phyloP scores from a whole-genome alignment of 2,113 vertebrate species.

The Daubentonia madagascariensis region DNA sequence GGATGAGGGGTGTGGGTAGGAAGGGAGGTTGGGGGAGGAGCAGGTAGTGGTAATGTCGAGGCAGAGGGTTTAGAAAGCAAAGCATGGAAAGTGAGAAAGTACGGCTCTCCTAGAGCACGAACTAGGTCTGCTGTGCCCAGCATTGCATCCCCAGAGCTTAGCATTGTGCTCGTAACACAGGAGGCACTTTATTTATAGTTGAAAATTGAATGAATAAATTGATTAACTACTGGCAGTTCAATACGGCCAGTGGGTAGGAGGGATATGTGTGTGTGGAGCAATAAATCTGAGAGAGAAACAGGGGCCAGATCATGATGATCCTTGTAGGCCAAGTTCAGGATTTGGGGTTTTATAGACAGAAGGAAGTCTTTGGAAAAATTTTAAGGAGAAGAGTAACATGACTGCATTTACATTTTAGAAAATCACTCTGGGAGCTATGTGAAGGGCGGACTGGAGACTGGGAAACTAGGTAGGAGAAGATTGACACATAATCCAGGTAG shows the following conservation, averaged over 20 bases:
- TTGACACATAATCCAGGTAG: background rate
- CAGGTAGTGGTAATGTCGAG: background rate
- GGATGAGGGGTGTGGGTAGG: no score
- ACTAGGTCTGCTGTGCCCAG: background rate
- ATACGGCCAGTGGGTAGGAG: background rate
- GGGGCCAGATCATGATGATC: background rate
- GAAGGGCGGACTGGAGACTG: background rate
- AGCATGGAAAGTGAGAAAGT: background rate
- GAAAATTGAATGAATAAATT: background rate
- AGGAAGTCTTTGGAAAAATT: background rate
- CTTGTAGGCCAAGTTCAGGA: background rate
- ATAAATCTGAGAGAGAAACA: background rate
- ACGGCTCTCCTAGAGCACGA: background rate
- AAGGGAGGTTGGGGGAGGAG: no score
- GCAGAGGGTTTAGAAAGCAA: background rate
- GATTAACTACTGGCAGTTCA: background rate
- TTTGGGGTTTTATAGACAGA: background rate
- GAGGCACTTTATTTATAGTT: background rate
- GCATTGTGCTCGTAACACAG: background rate
- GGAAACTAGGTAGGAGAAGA: background rate
- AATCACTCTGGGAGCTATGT: background rate
- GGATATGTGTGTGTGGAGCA: background rate
- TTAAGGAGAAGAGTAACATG: background rate
- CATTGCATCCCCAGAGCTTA: background rate
- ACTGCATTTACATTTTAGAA: slow-evolving; percentile 17